Percentiles rank a stretch among this genome's conserved stretches.
Conservation (phyloP, 2,888 invertebrate genomes). For the Teinopalpus imperialis region DNA sequence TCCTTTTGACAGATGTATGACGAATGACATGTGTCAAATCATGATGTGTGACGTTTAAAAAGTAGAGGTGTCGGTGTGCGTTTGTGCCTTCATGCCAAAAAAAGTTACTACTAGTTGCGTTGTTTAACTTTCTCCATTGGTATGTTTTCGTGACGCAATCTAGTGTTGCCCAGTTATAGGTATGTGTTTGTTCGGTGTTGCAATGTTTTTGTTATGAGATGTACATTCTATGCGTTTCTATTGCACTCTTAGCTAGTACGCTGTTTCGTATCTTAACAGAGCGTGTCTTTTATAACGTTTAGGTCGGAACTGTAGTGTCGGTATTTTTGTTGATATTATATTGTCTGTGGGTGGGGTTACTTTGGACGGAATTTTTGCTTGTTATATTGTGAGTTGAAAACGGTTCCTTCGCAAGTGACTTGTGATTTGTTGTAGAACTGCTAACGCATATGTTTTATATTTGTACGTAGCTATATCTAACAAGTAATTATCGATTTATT, state of each 20-base stretch:
- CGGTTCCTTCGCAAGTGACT: not conserved
- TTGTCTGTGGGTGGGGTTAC: too few species aligned
- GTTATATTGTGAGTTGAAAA: not conserved
- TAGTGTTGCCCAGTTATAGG: not conserved
- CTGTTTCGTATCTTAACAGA: too few species aligned
- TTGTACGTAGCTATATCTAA: conserved; percentile 6
- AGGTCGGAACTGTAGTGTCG: not conserved
- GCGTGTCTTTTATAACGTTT: not conserved
- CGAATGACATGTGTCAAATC: conserved; percentile 4
- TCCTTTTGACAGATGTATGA: not conserved
- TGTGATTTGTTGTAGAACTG: conserved; percentile 3
- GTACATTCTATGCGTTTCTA: not conserved
- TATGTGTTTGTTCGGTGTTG: conserved; percentile 7
- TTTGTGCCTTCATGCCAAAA: conserved; percentile 31
- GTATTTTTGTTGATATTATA: not conserved
- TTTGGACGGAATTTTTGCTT: too few species aligned
- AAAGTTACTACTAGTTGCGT: conserved; percentile 22
- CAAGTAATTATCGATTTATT: conserved; percentile 7
- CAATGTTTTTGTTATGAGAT: conserved; percentile 13
- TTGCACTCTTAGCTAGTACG: not conserved
- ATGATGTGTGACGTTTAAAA: not conserved
- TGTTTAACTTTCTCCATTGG: not conserved
- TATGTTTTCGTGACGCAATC: not conserved
- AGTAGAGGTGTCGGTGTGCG: conserved; percentile 11
- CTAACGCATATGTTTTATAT: conserved; percentile 16